Base-by-base conservation (phyloP, 2,113 vertebrate species). In the Tricholaema leucomelas region DNA sequence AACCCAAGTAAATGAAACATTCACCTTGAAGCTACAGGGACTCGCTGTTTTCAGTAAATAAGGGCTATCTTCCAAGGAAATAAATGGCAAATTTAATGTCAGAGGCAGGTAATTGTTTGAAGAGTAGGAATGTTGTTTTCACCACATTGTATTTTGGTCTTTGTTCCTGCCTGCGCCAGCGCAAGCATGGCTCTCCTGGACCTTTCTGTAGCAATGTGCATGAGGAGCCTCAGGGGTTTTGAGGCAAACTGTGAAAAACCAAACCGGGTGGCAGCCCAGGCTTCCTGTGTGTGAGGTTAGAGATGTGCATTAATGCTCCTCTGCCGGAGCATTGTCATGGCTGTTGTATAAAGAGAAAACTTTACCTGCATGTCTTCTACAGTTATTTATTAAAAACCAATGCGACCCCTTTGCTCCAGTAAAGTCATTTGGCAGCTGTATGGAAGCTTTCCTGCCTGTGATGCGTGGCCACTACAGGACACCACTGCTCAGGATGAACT, bases 321-420 rank as follows among this genome's bases (percentile, higher is more conserved):
- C 7, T 46, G 16, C 75, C 55, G 67, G 72, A 92, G 78, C 89
- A 5, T 30, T 82, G 79, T 23, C 76, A 58, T 63, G 88, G 85
- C 59, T 4, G 2, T 21, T 92, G 92, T 95, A 85, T 79, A 6
- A 15, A 73, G 74, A 42, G 27, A 11, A 80, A 76, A 23, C 63
- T 61, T 87, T 3, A 18, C 59, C 2, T 89, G 95, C 82, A 71
- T 77, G 87, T 92, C 46, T 87, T 65, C 81, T 88, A 7, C 33
- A 19, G 69, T 13, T 92, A n/a, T 87, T 94, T 92, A 95, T 96
- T 96, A 93, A 95, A 96, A 44, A 55, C 44, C 18, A 3, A 5
- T 81, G 28, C 17, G 9, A 12, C 24, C 46, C 40, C 42, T 71
- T 28, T 60, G 75, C 79, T 90, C 30, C 8, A 5, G 5, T 54